Evolutionary conservation across 2,797 vertebrate species (phyloP).

Genomic region (Dallia pectoralis): DNA sequence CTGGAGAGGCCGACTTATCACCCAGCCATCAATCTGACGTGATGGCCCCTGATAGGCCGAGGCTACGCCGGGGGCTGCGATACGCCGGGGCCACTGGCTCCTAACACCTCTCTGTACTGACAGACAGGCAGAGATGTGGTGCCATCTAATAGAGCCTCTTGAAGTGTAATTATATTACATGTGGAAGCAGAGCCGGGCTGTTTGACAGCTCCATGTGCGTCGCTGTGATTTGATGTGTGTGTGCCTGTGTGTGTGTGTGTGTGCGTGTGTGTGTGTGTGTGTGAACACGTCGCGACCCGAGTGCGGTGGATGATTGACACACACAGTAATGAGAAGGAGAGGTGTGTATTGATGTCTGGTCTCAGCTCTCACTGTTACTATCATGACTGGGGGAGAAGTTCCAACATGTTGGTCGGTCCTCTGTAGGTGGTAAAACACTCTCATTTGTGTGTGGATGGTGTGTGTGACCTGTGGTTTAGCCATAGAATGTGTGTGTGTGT

Average conservation of each 20-base stretch:
- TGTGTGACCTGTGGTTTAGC: too few species aligned
- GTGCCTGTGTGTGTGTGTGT: slow-evolving; percentile 7
- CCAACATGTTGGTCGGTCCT: too few species aligned
- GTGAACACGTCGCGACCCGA: slow-evolving; percentile 41
- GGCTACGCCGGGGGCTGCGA: neutral
- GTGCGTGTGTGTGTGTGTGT: slow-evolving; percentile 7
- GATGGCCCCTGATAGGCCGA: slow-evolving; percentile 57
- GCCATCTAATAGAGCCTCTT: slow-evolving; percentile 50
- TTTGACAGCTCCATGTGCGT: slow-evolving; percentile 38
- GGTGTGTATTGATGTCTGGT: slow-evolving; percentile 55
- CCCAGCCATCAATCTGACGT: slow-evolving; percentile 69
- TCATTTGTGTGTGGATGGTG: neutral
- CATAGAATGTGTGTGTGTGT: too few species aligned
- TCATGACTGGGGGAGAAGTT: slow-evolving; percentile 38
- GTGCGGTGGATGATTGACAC: slow-evolving; percentile 62
- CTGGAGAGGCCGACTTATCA: slow-evolving; percentile 67
- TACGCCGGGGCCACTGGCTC: neutral
- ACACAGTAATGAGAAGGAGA: slow-evolving; percentile 54
- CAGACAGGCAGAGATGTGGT: slow-evolving; percentile 53
- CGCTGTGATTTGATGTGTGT: neutral
- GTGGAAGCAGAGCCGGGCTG: slow-evolving; percentile 35
- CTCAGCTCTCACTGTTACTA: slow-evolving; percentile 48
- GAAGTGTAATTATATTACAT: slow-evolving; percentile 57
- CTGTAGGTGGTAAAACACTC: too few species aligned
- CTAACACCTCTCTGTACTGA: slow-evolving; percentile 29